phyloP scores from a whole-genome alignment of 1,140 invertebrate species.

The Steinernema khuongi region DNA sequence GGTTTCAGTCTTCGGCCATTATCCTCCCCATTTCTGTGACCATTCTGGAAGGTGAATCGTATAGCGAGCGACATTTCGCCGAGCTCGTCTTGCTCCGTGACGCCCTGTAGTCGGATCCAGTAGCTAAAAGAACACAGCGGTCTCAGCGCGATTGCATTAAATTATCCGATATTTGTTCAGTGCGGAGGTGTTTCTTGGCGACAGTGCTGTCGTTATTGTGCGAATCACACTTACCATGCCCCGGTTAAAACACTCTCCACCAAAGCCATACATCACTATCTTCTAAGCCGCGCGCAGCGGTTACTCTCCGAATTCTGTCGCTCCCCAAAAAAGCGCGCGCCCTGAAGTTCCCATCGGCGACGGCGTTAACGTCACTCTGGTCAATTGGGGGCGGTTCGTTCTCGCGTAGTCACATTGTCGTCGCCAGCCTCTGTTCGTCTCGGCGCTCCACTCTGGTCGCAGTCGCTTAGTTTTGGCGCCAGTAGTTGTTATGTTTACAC shows the following conservation, averaged over 20 bases:
- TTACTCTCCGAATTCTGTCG: no score
- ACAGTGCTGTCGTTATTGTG: no score
- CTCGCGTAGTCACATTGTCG: background rate
- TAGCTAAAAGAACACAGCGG: background rate
- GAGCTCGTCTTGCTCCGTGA: background rate
- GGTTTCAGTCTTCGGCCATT: background rate
- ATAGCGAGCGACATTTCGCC: background rate
- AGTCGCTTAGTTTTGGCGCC: background rate
- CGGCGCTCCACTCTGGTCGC: background rate
- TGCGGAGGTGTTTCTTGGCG: no score
- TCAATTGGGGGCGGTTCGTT: no score
- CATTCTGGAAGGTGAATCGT: background rate
- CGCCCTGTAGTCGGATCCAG: background rate
- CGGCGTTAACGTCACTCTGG: background rate
- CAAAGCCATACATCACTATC: no score
- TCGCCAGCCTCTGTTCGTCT: background rate
- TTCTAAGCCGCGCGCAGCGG: no score
- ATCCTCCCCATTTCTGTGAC: background rate
- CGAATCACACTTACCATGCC: no score
- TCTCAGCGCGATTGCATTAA: no score
- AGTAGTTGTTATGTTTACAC: constrained; percentile 8
- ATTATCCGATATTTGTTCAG: no score
- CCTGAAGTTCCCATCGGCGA: no score
- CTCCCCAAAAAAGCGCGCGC: no score
- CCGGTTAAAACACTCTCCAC: no score